Evolutionary conservation across 1,140 invertebrate species (phyloP), one percentile per base, ranked within the genome.

Genomic region (Caenorhabditis inopinata): DNA sequence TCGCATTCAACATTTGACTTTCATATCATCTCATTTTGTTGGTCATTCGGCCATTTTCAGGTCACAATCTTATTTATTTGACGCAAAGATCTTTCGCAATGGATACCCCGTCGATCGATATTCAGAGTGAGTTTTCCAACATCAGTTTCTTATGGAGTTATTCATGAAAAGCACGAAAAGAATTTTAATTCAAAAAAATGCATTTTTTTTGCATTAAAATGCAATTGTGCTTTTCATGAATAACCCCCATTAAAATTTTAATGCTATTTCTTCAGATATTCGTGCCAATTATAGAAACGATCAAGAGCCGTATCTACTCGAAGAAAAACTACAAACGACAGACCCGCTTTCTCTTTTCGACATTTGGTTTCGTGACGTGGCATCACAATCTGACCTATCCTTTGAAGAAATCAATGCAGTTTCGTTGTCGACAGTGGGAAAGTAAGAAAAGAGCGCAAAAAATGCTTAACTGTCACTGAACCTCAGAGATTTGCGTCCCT

Each of bases 401-500:
- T 83, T 78, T 27, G 83, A 83, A 25, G 83, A 83, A 35, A 47
- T 74, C 23, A 83, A 83, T 32, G 78, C 82, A 29, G 83, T 83
- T 27, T 76, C 53, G 9, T 38, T 83, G 68, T 76, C 81, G 29
- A 83, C 83, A 18, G 80, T 81, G 2, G 68, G 80, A 45, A 68
- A 45, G 82, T 83, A 23, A 82, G 81, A 21, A 35, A 16, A 78
- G 29, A 38, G 51, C 14, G 11, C 16, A 75, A 21, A 29, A 58
- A 29, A 1, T 9, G 14, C 14, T 51, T 32, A 14, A n/a, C n/a
- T n/a, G n/a, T n/a, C n/a, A n/a, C n/a, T n/a, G n/a, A n/a, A n/a
- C n/a, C 86, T 38, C 78, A 90, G 90, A 80, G 82, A 89, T 82
- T 89, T 90, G n/a, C 82, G 83, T 45, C 91, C 91, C 1, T 90